Evolutionary conservation across 2,113 vertebrate species (phyloP).

Genomic region (Cacatua alba): DNA sequence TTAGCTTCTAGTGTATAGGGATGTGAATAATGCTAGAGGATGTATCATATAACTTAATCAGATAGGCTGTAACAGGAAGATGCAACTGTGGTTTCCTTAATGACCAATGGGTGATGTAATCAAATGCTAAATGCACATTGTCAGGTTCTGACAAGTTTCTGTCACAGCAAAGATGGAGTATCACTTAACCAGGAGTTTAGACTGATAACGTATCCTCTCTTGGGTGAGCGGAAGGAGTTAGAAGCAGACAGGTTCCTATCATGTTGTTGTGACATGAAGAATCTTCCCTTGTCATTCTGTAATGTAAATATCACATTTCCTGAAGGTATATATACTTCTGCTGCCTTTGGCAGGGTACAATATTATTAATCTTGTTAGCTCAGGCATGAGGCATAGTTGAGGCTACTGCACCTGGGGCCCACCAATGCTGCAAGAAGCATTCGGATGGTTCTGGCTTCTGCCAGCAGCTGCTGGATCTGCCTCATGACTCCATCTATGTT

Average conservation of each 20-base stretch:
- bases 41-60: conserved; percentile 50
- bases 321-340: not conserved
- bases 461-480: not conserved
- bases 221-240: not conserved
- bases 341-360: not conserved
- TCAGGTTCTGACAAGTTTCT: not conserved
- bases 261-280: not conserved
- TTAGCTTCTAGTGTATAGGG: conserved; percentile 25
- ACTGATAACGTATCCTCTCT: not conserved
- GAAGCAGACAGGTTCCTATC: not conserved
- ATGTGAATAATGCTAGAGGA: conserved; percentile 45
- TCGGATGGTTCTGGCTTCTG: not conserved
- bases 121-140: conserved; percentile 48
- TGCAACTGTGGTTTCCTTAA: conserved; percentile 66
- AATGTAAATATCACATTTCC: not conserved
- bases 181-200: not conserved
- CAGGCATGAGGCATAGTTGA: not conserved
- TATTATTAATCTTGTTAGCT: not conserved
- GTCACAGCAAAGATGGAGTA: not conserved
- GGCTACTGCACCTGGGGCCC: not conserved
- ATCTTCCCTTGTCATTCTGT: not conserved
- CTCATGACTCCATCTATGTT: fast-evolving
- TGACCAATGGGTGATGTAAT: conserved; percentile 60
- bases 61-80: conserved; percentile 48
- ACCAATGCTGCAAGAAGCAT: not conserved